Conservation (phyloP, 2,797 vertebrate genomes). For the Australoheros facetus region DNA sequence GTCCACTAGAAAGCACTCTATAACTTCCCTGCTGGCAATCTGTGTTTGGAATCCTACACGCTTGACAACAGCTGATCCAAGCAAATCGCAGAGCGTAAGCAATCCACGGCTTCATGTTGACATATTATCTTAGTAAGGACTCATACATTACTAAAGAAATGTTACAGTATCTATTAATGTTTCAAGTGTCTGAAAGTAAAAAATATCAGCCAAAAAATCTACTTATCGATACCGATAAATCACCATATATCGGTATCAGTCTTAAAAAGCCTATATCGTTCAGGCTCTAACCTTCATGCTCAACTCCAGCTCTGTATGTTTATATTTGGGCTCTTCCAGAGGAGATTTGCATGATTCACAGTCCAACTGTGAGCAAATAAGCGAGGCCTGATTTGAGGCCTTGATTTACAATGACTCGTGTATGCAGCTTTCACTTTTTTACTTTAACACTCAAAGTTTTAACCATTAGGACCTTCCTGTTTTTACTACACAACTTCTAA, state of each 20-base stretch:
- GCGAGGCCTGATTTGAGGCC: background rate
- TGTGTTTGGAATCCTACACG: background rate
- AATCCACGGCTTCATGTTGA: accelerated
- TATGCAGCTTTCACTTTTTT: background rate
- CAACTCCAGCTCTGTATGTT: background rate
- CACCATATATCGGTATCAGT: background rate
- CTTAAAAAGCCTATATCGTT: background rate
- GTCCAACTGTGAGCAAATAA: background rate
- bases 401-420: background rate
- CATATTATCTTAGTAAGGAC: background rate
- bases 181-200: background rate
- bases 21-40: background rate
- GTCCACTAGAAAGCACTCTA: background rate
- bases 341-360: too few species aligned
- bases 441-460: background rate
- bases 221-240: background rate
- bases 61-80: background rate
- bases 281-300: accelerated
- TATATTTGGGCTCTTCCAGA: background rate
- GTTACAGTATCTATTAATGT: background rate
- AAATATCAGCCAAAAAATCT: background rate
- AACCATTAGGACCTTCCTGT: background rate
- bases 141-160: background rate
- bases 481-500: background rate
- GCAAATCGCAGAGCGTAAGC: background rate